Conservation (phyloP, 1,140 invertebrate genomes). For the Colletes latitarsis region DNA sequence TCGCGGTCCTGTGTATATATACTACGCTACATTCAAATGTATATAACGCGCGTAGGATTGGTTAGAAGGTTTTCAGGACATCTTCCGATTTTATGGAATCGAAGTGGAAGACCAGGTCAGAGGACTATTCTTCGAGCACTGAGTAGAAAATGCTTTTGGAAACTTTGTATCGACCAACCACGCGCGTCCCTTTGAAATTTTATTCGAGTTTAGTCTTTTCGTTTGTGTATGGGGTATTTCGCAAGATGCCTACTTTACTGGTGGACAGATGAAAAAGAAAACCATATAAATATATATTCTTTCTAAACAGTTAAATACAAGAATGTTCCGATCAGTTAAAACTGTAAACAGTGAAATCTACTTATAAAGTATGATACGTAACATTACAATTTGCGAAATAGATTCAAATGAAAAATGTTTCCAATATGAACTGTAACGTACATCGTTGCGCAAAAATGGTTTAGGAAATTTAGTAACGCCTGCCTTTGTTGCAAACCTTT, state of each 20-base stretch:
- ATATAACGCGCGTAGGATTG: constrained; percentile 4
- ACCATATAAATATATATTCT: no score
- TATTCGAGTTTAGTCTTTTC: no score
- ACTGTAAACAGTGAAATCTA: not conserved
- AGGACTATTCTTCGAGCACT: not conserved
- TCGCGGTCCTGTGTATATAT: not conserved
- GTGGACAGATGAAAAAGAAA: no score
- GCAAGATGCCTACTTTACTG: no score
- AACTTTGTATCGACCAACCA: not conserved
- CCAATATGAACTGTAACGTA: no score
- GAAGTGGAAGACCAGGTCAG: not conserved
- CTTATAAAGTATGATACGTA: no score
- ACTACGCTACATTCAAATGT: constrained; percentile 12
- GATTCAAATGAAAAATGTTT: no score
- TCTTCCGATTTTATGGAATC: not conserved
- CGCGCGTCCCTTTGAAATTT: not conserved
- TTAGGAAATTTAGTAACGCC: not conserved
- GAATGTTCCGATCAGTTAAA: no score
- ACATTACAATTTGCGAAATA: no score
- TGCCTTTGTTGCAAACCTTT: not conserved
- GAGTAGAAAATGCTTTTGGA: not conserved
- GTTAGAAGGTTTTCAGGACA: not conserved
- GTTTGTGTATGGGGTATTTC: no score
- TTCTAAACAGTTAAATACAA: no score
- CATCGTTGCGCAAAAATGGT: no score